Evolutionary conservation across 2,113 vertebrate species (phyloP), one percentile per base, ranked within the genome.

Genomic region (Oceanodroma tethys): DNA sequence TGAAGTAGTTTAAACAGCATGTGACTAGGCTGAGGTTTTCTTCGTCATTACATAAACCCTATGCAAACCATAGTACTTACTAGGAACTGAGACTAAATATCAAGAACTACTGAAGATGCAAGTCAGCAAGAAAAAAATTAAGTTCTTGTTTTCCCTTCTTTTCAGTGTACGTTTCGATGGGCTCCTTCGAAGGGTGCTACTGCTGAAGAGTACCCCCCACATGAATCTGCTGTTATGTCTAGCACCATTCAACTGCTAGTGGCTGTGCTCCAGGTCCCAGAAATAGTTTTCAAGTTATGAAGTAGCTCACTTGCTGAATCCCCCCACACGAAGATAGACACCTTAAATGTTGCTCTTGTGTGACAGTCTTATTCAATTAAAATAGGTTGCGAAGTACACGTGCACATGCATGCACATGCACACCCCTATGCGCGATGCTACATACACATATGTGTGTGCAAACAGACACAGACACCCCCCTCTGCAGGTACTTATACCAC

Each of bases 291-390:
- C 9, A 85, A 75, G 27, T 88, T 79, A 72, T 22, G 40, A 75
- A 65, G 53, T 29, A 82, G 17, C 47, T 76, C 6, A 0, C 16
- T 84, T 56, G 29, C 38, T 50, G 27, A 63, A 71, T 86, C 12
- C 21, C 6, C 19, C 12, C 1, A 0, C 21, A 62, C 9, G 45
- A 88, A 84, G 63, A 74, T 6, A 2, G 0, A 40, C 22, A 55
- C 16, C 52, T 67, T 66, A 63, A 73, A 16, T 9, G 18, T 17
- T 81, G 25, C 29, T 74, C 10, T 65, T 68, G 19, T 60, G 22
- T 90, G 58, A 47, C 16, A 56, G 21, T 23, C 29, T 83, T 36
- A 60, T 10, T 79, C 16, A 32, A 36, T 34, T 32, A 40, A 62
- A 82, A 73, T 13, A 76, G 7, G 25, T 74, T 75, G 65, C 63